phyloP scores from a whole-genome alignment of 2,888 invertebrate species.

The Trichogramma evanescens region DNA sequence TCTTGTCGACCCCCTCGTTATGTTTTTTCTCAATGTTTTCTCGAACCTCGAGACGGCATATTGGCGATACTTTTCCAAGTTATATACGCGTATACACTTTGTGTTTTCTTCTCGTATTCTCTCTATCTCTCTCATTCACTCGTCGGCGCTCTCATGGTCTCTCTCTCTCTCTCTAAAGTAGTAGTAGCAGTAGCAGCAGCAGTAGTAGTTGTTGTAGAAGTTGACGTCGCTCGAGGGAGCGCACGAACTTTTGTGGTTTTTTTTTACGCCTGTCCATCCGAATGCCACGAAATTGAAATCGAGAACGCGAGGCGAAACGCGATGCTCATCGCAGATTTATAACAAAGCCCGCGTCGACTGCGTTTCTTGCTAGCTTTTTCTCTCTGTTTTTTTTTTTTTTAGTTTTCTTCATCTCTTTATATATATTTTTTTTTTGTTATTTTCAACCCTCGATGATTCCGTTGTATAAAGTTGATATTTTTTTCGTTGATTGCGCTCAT shows the following conservation, averaged over 20 bases:
- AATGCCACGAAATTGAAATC: slow-evolving; percentile 9
- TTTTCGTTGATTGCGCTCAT: slow-evolving; percentile 3
- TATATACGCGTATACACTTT: neutral
- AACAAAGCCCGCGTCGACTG: slow-evolving; percentile 8
- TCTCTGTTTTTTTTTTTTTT: too few species aligned
- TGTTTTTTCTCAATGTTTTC: neutral
- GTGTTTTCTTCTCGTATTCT: slow-evolving; percentile 10
- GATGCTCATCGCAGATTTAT: slow-evolving; percentile 17
- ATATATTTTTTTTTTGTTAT: neutral
- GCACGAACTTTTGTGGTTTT: slow-evolving; percentile 11
- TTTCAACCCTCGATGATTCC: slow-evolving; percentile 21
- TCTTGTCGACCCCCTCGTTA: slow-evolving; percentile 3
- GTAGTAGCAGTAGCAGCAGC: too few species aligned
- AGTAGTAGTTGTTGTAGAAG: too few species aligned
- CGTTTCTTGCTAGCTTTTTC: too few species aligned
- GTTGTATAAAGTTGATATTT: slow-evolving; percentile 26
- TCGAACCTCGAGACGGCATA: too few species aligned
- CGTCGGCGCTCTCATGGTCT: neutral
- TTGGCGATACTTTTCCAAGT: too few species aligned
- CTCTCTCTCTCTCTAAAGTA: neutral
- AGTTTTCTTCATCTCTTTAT: too few species aligned
- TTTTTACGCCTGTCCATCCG: neutral
- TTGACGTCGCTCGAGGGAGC: neutral
- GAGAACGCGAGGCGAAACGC: slow-evolving; percentile 10
- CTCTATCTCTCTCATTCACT: slow-evolving; percentile 10